Conservation (phyloP, 1,140 invertebrate species). For the Drosophila trapezifrons region DNA sequence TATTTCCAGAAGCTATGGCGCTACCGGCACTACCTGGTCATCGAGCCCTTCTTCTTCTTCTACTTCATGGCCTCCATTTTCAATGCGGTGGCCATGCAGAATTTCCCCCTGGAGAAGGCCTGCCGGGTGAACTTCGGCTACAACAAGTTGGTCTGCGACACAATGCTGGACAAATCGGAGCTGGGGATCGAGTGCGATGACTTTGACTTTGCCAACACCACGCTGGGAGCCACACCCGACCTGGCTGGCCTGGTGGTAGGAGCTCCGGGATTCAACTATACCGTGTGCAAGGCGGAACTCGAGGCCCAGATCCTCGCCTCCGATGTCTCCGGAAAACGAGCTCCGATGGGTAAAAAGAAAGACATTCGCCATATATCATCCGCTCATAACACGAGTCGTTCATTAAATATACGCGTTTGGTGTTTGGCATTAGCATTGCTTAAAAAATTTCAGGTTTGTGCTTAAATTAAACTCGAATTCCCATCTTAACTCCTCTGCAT, state of each 20-base stretch:
- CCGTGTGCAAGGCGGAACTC: conserved; percentile 84
- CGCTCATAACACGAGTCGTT: conserved; percentile 34
- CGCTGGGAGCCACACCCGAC: conserved; percentile 51
- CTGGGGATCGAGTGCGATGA: conserved; percentile 77
- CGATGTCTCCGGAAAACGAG: conserved; percentile 85
- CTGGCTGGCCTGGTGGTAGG: conserved; percentile 33
- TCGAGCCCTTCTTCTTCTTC: conserved; percentile 85
- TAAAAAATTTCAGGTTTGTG: conserved; percentile 54
- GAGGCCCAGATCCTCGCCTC: conserved; percentile 86
- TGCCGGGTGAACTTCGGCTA: conserved; percentile 87
- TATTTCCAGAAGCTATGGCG: conserved; percentile 77
- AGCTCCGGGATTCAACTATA: conserved; percentile 65
- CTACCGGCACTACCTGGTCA: conserved; percentile 77
- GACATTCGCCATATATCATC: conserved; percentile 26
- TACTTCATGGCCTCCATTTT: conserved; percentile 85
- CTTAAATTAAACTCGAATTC: conserved; percentile 54
- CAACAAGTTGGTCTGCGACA: conserved; percentile 86
- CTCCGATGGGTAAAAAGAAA: conserved; percentile 69
- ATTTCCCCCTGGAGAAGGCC: conserved; percentile 86
- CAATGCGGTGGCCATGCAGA: conserved; percentile 84
- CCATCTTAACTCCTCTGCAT: conserved; percentile 41
- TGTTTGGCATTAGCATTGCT: conserved; percentile 33
- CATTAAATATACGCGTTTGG: conserved; percentile 36
- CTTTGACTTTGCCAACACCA: conserved; percentile 80
- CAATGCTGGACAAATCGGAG: conserved; percentile 84